A percentile compares a stretch with the other conserved stretches of the same genome.
Conservation (phyloP, 2,797 vertebrate genomes). For the Orestias chungarensis region DNA sequence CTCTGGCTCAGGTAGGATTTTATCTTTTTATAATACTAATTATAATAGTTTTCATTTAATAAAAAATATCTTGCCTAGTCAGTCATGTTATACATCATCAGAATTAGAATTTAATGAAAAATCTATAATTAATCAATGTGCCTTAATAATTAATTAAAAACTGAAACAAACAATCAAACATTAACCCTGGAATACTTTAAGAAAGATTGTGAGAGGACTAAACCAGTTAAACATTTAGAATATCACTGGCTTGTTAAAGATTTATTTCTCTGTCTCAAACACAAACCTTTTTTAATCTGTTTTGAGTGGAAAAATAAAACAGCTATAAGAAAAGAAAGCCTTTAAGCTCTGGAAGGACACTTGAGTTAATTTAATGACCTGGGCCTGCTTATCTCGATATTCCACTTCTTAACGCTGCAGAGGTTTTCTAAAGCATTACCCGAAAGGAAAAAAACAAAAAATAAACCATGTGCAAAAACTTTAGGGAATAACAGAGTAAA, state of each 20-base stretch:
- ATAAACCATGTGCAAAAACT: too few species aligned
- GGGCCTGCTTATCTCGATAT: too few species aligned
- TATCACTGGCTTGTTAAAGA: neutral
- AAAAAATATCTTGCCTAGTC: too few species aligned
- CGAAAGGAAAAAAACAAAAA: too few species aligned
- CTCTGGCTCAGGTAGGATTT: constrained; percentile 54
- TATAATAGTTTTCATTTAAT: too few species aligned
- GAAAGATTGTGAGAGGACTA: neutral
- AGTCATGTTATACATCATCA: too few species aligned
- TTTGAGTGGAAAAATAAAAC: neutral
- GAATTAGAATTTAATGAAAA: too few species aligned
- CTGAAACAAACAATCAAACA: neutral
- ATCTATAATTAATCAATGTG: neutral
- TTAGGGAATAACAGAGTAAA: too few species aligned
- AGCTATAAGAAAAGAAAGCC: neutral
- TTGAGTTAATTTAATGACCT: neutral
- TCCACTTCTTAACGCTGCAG: too few species aligned
- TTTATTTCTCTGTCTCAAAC: neutral
- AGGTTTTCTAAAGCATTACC: too few species aligned
- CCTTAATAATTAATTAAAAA: neutral
- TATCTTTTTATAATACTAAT: too few species aligned
- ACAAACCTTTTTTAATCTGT: neutral
- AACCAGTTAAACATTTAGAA: neutral
- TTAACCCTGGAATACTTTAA: neutral
- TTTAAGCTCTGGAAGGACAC: neutral